Conservation (phyloP, 2,113 vertebrate species). For the Limanda limanda region DNA sequence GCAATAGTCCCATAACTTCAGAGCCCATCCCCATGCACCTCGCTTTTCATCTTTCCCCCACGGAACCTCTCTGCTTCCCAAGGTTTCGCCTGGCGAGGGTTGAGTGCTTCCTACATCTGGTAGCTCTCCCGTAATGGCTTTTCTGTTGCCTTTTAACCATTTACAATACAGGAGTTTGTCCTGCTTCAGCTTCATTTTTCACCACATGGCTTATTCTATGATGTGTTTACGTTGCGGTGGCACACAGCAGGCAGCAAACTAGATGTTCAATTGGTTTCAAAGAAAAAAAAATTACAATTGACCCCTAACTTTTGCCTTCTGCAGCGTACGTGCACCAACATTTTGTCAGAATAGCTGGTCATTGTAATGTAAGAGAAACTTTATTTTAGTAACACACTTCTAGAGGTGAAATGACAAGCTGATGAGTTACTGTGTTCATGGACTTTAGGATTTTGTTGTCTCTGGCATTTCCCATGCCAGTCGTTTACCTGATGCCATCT, state of each 20-base stretch:
- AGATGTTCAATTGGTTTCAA: slow-evolving; percentile 14
- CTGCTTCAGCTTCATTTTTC: slow-evolving; percentile 54
- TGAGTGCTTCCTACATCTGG: slow-evolving; percentile 62
- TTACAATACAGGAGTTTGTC: slow-evolving; percentile 53
- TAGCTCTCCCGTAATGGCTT: slow-evolving; percentile 46
- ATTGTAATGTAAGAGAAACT: not conserved
- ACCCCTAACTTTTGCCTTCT: slow-evolving; percentile 3
- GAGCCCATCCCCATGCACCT: slow-evolving; percentile 51
- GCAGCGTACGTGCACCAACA: not conserved
- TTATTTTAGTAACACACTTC: not conserved
- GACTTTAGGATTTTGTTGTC: not conserved
- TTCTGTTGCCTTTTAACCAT: slow-evolving; percentile 53
- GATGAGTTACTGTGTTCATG: not conserved
- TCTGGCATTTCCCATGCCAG: not conserved
- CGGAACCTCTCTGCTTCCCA: slow-evolving; percentile 39
- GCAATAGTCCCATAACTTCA: slow-evolving; percentile 67
- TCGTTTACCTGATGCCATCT: slow-evolving; percentile 10
- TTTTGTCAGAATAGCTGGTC: not conserved
- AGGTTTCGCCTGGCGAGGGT: slow-evolving; percentile 42
- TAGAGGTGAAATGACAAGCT: not conserved
- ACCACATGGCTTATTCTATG: slow-evolving; percentile 41
- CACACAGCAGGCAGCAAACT: slow-evolving; percentile 24
- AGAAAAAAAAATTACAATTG: not conserved
- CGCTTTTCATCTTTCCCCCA: slow-evolving; percentile 38
- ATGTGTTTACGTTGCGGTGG: slow-evolving; percentile 3